phyloP scores from a whole-genome alignment of 2,113 vertebrate genomes.

The Sclerurus mexicanus region DNA sequence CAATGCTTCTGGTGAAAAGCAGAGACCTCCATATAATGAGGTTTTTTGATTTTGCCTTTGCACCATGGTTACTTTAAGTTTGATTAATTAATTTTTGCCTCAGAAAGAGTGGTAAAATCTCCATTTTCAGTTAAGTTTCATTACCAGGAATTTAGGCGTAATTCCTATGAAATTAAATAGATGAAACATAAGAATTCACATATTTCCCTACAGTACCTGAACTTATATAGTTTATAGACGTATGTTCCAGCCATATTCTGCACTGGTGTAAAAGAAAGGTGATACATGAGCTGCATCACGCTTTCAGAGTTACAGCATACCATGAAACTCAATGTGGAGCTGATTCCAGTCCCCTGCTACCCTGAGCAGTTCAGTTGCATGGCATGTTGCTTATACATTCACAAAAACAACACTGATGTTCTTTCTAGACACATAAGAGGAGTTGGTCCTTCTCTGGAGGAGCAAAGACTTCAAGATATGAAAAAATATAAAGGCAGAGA shows the following conservation, averaged over 20 bases:
- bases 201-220: neutral
- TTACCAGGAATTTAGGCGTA: neutral
- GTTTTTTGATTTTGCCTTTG: neutral
- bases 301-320: neutral
- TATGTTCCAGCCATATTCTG: neutral
- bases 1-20: neutral
- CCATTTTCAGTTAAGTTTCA: neutral
- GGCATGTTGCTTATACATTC: neutral
- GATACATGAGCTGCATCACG: neutral
- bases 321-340: neutral
- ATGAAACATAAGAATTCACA: neutral
- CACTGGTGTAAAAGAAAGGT: neutral
- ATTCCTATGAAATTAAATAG: neutral
- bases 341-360: neutral
- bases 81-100: neutral
- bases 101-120: neutral
- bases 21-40: accelerated
- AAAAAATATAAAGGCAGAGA: neutral
- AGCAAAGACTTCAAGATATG: neutral
- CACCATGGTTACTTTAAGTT: neutral
- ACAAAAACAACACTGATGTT: neutral
- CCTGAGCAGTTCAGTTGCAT: neutral
- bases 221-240: neutral
- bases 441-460: neutral
- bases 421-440: neutral